These are phyloP conservation scores for Drosophila sproati DNA, from an alignment of 1,140 invertebrate species.

Conservation along the genomic window DNA sequence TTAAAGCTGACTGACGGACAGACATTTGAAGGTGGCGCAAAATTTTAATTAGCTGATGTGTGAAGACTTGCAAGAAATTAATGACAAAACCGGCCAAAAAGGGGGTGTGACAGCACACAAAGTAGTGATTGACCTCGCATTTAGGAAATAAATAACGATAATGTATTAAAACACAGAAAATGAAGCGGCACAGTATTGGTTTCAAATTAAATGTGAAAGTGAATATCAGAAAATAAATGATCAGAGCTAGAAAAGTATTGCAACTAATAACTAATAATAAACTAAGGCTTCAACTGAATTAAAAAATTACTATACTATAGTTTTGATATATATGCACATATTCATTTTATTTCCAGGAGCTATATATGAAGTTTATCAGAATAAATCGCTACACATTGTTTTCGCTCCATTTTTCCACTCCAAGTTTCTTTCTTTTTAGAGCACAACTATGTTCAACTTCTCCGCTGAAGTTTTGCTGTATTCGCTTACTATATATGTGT, in stretches of 20 bases:
- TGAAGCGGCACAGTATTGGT: not conserved
- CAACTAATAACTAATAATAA: no score
- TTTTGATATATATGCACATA: no score
- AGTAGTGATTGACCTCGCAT: not conserved
- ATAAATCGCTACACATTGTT: not conserved
- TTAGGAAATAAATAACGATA: not conserved
- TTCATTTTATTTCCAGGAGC: no score
- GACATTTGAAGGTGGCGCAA: not conserved
- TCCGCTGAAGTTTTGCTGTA: constrained; percentile 40
- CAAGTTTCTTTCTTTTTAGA: constrained; percentile 7
- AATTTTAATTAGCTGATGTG: constrained; percentile 39
- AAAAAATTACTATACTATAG: no score
- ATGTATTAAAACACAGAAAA: not conserved
- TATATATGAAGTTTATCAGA: no score
- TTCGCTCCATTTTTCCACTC: not conserved
- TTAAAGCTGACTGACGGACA: not conserved
- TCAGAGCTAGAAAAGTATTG: no score
- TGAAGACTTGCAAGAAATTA: not conserved
- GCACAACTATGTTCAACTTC: constrained; percentile 39
- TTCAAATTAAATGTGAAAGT: not conserved
- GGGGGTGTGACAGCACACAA: not conserved
- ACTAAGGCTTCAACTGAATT: no score
- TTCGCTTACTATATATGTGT: not conserved
- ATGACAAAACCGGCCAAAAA: not conserved
- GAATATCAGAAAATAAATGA: not conserved